Base-by-base conservation (phyloP, 2,888 invertebrate genomes). In the Lycaena phlaeas region DNA sequence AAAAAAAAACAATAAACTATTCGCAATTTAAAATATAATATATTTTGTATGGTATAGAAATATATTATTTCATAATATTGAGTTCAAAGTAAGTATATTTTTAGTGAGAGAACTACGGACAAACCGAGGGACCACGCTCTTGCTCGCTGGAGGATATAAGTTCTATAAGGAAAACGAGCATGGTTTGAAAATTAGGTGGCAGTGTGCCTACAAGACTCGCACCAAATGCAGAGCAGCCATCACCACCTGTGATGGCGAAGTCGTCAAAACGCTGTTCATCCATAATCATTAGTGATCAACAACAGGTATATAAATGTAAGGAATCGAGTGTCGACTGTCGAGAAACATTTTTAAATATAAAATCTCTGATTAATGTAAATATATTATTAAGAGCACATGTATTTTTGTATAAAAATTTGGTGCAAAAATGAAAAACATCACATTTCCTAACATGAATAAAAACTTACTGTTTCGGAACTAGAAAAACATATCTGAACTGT, bases 61-160 rank as follows among this genome's bases (percentile, higher is more conserved):
- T 6, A 17, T 3, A 27, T 7, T 7, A 27, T 27, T 34, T n/a
- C n/a, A n/a, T n/a, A n/a, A 29, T 11, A 22, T 18, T 18, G 3
- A 9, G 7, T 22, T 22, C 6, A 29, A 29, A 14, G 11, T 22
- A 12, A 36, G 17, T 44, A 26, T 43, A 27, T 41, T 67, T 68
- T 31, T 52, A 70, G 70, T 66, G 36, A 44, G 45, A 39, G 53
- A 57, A 38, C 50, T 66, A 31, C 51, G 48, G 26, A 67, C 69
- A 0, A 46, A 47, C 1, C 57, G 66, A 37, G 71, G 71, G 4
- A 70, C 64, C 4, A 57, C 57, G 34, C 68, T 68, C 66, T 45
- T 71, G 44, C 41, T 54, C 25, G 61, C 64, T 1, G 55, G 58
- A 3, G 69, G 69, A 0, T 56, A 57, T 40, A 54, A 64, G 10